Base-by-base conservation (phyloP, 2,113 vertebrate species). In the Pavo muticus region DNA sequence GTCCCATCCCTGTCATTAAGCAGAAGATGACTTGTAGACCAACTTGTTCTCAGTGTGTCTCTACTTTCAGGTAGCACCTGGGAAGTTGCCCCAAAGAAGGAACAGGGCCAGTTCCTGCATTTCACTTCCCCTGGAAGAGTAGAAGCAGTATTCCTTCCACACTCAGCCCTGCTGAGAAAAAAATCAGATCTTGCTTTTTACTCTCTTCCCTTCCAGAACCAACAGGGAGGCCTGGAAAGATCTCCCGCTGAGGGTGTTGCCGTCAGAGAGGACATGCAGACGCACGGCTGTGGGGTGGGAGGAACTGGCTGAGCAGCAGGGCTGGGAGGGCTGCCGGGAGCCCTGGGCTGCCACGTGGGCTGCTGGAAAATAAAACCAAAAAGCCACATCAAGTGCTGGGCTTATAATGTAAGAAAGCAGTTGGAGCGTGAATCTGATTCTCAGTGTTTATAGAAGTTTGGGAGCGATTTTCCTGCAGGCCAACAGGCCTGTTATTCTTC, bases 341-440 rank as follows among this genome's bases (percentile, higher is more conserved):
- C 30, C n/a, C 69, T 32, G 15, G 14, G 24, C 47, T 81, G 68
- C 88, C 44, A 52, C 5, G 5, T 25, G 27, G 16, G 60, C 70
- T 50, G 67, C 76, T 94, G 77, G 73, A 70, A 83, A 91, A 75
- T 71, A 69, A 84, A 84, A 40, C 69, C 63, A 73, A 83, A 73
- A 93, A 93, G 64, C 42, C 72, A 64, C 85, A 90, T n/a, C 2
- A 10, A 47, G n/a, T 39, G 25, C 42, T 7, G 7, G 37, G 25
- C 14, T 77, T 68, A 32, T 23, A 76, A 60, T 74, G 64, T 40
- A 73, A 63, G 85, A 87, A 80, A 18, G 29, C 60, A 45, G 60
- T n/a, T 50, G 25, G 47, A 88, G 29, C 60, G 73, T 71, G 60
- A 70, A 42, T 83, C 15, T 74, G 27, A 25, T 48, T 74, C 76